Base-by-base conservation (phyloP, 2,888 invertebrate species). In the Liodrosophila aerea region DNA sequence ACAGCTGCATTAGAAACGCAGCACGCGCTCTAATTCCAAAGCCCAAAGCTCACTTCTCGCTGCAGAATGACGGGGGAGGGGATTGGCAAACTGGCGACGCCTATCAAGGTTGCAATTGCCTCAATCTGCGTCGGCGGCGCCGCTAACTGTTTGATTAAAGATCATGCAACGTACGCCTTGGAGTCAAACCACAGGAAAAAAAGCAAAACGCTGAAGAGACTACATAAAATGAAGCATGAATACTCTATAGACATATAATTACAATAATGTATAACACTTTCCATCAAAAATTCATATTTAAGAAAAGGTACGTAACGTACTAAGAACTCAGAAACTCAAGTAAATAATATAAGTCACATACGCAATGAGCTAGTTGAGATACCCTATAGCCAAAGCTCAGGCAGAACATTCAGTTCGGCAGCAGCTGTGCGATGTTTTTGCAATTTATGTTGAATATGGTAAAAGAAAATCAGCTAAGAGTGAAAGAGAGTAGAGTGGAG, bases 381-480 rank as follows among this genome's bases (percentile, higher is more conserved):
- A 22, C 22, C 22, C 22, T 22, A 22, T 22, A 22, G 22, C 22
- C 22, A 22, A 22, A 22, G 22, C 5, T 22, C 22, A 22, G 5
- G 22, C 22, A 5, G 22, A n/a, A n/a, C 9, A 5, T 12, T 39
- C 45, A 34, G 45, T 37, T 37, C 11, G 22, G 76, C 64, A 54
- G 76, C 77, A 71, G 76, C 76, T 83, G 83, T 65, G 60, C 56
- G 40, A 9, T 27, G 46, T 52, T 64, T 52, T 59, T 50, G 57
- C 76, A 73, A 76, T 84, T 81, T 84, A 84, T 80, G 82, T 74
- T 81, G 65, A 76, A 76, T 80, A 75, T 73, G 64, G 62, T 61
- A 80, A 58, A 64, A n/a, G n/a, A n/a, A 78, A 75, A 78, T 77
- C 71, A 70, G 71, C 76, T 18, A 22, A 22, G 22, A 22, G 22